Conservation (phyloP, 1,140 invertebrate species). For the Zophobas atratus region DNA sequence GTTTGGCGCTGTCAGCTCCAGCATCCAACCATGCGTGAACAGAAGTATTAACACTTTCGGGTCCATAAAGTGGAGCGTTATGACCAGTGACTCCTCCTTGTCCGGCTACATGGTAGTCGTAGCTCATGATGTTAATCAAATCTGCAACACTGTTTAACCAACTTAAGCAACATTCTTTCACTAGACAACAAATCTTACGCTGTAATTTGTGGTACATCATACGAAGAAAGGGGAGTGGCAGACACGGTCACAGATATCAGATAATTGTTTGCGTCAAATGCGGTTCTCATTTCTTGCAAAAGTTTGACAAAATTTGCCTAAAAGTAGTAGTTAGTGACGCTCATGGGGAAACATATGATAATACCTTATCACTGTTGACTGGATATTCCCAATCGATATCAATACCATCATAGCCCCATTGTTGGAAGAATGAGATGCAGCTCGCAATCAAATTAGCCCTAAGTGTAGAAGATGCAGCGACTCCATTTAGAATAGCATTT, state of each 20-base stretch:
- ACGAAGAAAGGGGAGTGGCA: slow-evolving; percentile 77
- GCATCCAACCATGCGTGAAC: slow-evolving; percentile 10
- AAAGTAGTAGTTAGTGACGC: slow-evolving; percentile 24
- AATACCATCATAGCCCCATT: slow-evolving; percentile 85
- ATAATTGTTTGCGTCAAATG: slow-evolving; percentile 53
- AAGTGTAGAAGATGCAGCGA: slow-evolving; percentile 3
- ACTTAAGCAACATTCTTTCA: slow-evolving; percentile 5
- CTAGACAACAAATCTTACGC: slow-evolving; percentile 48
- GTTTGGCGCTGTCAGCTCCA: slow-evolving; percentile 67
- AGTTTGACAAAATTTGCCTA: slow-evolving; percentile 57
- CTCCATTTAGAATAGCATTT: slow-evolving; percentile 14
- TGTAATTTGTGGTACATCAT: slow-evolving; percentile 88
- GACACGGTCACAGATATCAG: slow-evolving; percentile 56
- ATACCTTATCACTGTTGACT: slow-evolving; percentile 63
- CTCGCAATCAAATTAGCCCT: slow-evolving; percentile 63
- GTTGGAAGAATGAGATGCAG: slow-evolving; percentile 74
- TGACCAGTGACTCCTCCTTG: slow-evolving; percentile 5
- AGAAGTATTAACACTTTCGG: slow-evolving; percentile 9
- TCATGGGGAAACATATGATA: neutral
- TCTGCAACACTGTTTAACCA: slow-evolving; percentile 71
- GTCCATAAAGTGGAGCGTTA: slow-evolving; percentile 34
- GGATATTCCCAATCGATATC: slow-evolving; percentile 92
- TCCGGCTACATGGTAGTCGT: slow-evolving; percentile 69
- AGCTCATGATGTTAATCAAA: slow-evolving; percentile 79
- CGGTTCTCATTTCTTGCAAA: slow-evolving; percentile 57